Evolutionary conservation across 2,797 vertebrate species (phyloP).

Genomic region (Scleropages formosus): DNA sequence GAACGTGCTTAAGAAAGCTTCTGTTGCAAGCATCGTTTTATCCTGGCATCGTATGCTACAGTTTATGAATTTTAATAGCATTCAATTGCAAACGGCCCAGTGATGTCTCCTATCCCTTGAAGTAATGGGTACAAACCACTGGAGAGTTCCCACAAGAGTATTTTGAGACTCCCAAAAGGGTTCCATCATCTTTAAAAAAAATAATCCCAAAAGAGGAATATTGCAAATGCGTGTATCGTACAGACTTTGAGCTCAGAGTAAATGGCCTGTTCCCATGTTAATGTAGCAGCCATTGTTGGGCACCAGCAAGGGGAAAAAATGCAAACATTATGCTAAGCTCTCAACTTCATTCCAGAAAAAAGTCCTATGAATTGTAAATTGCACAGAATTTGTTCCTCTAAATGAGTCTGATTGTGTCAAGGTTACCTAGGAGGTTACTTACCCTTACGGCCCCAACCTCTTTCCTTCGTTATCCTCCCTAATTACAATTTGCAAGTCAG

Average conservation of each 20-base stretch:
- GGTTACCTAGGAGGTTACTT: slow-evolving; percentile 37
- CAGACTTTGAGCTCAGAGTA: slow-evolving; percentile 18
- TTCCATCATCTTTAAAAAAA: slow-evolving; percentile 43
- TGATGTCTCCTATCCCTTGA: slow-evolving; percentile 73
- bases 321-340: slow-evolving; percentile 33
- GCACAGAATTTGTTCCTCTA: slow-evolving; percentile 20
- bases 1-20: slow-evolving; percentile 24
- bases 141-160: slow-evolving; percentile 65
- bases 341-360: slow-evolving; percentile 27
- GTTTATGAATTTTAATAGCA: slow-evolving; percentile 81
- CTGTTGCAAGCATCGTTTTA: slow-evolving; percentile 24
- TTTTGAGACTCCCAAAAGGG: slow-evolving; percentile 57
- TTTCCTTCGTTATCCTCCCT: slow-evolving; percentile 43
- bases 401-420: slow-evolving; percentile 60
- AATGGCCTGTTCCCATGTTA: slow-evolving; percentile 8
- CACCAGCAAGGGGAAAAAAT: slow-evolving; percentile 2
- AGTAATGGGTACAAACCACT: slow-evolving; percentile 76
- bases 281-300: slow-evolving; percentile 13
- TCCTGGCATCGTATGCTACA: slow-evolving; percentile 64
- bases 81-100: slow-evolving; percentile 71
- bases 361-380: slow-evolving; percentile 35
- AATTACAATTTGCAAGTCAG: slow-evolving; percentile 59
- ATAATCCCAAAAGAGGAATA: slow-evolving; percentile 25
- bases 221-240: slow-evolving; percentile 5
- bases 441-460: neutral